A percentile compares a stretch with the other conserved stretches of the same genome.
These are phyloP conservation scores for Acheta domesticus DNA, from an alignment of 2,888 invertebrate species.

Conservation along the genomic window DNA sequence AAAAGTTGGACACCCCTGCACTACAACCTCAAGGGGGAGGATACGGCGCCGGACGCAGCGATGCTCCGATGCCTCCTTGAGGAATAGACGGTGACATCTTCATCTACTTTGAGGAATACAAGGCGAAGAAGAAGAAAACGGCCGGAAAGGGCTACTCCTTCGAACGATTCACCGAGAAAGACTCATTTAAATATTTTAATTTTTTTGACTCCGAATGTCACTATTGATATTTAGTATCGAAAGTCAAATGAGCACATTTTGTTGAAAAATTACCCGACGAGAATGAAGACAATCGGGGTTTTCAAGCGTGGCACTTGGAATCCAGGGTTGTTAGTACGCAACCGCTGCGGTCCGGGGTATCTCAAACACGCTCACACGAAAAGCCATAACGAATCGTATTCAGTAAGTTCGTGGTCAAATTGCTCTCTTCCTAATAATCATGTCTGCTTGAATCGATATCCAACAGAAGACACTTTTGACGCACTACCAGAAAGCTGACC, in stretches of 20 bases:
- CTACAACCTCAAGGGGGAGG: background rate
- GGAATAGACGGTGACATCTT: background rate
- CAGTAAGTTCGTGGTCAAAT: background rate
- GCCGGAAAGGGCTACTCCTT: background rate
- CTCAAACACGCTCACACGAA: background rate
- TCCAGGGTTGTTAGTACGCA: background rate
- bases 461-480: background rate
- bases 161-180: background rate
- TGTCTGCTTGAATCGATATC: background rate
- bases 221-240: background rate
- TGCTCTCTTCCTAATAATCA: background rate
- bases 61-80: background rate
- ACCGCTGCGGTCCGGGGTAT: background rate
- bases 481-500: no score
- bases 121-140: background rate
- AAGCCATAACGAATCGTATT: background rate
- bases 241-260: background rate
- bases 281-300: background rate
- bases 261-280: background rate
- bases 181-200: no score
- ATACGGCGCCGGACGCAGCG: background rate
- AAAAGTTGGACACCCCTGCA: no score
- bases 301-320: background rate
- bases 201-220: background rate
- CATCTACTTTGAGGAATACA: background rate